Percentiles rank a stretch among this genome's conserved stretches.
Conservation (phyloP, 2,888 invertebrate species). For the Drosophila quasianomalipes region DNA sequence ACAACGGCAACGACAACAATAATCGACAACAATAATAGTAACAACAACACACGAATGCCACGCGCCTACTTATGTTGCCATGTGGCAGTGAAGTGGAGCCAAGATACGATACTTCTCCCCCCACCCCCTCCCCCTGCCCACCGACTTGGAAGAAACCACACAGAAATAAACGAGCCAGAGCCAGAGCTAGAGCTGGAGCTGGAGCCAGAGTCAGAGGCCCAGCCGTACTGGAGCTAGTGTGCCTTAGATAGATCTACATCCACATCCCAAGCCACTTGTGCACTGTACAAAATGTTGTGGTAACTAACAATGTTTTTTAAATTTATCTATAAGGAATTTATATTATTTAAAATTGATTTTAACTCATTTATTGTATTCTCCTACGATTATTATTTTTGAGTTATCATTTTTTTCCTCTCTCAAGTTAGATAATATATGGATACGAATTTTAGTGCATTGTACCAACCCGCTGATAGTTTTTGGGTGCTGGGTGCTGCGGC, state of each 20-base stretch:
- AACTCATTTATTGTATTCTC: neutral
- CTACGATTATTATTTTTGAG: neutral
- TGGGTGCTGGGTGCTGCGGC: constrained; percentile 58
- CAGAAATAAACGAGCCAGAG: constrained; percentile 60
- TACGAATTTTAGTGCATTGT: neutral
- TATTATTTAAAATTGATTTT: neutral
- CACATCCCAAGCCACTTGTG: constrained; percentile 28
- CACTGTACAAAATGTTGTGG: neutral
- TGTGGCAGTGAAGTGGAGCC: constrained; percentile 79
- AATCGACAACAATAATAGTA: constrained; percentile 80
- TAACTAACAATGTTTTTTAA: neutral
- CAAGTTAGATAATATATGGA: neutral
- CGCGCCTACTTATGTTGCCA: constrained; percentile 83
- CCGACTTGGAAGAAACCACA: constrained; percentile 46
- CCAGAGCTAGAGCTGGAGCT: constrained; percentile 2
- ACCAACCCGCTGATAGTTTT: constrained; percentile 37
- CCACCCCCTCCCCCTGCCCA: neutral
- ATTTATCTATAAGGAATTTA: neutral
- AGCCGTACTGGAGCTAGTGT: constrained; percentile 30
- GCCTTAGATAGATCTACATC: constrained; percentile 66
- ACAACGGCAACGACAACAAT: constrained; percentile 68
- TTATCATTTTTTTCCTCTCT: neutral
- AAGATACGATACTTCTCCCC: constrained; percentile 49
- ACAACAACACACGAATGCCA: constrained; percentile 83
- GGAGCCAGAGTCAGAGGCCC: constrained; percentile 29